Percentiles rank a stretch among this genome's conserved stretches.
These are phyloP conservation scores for Choristoneura fumiferana DNA, from an alignment of 1,140 invertebrate genomes.

Conservation along the genomic window DNA sequence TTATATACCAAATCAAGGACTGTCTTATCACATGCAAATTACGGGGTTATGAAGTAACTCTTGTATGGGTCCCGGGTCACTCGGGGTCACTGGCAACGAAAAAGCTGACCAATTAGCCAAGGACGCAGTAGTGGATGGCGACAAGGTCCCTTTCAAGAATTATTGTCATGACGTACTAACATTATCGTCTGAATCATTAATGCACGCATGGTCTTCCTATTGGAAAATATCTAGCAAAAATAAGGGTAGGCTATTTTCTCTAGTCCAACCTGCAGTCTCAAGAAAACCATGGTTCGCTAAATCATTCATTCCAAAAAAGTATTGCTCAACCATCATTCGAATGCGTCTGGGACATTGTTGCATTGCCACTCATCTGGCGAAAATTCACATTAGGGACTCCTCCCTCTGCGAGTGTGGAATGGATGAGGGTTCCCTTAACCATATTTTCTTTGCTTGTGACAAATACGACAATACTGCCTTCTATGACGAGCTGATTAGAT, in stretches of 20 bases:
- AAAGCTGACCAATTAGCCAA: slow-evolving; percentile 24
- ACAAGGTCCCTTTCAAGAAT: slow-evolving; percentile 24
- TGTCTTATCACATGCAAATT: too few relatives aligned
- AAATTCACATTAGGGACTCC: neutral
- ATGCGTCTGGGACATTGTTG: neutral
- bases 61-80: too few relatives aligned
- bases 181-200: neutral
- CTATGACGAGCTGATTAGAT: too few relatives aligned
- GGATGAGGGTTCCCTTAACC: too few relatives aligned
- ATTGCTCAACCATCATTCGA: neutral
- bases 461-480: too few relatives aligned
- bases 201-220: neutral
- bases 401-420: too few relatives aligned
- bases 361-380: neutral
- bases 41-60: too few relatives aligned
- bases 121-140: slow-evolving; percentile 26
- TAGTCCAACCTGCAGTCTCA: neutral
- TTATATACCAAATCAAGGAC: neutral
- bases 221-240: neutral
- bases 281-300: neutral
- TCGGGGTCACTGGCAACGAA: too few relatives aligned
- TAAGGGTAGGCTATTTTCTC: neutral
- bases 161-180: slow-evolving; percentile 22
- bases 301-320: neutral
- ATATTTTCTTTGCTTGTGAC: too few relatives aligned